Evolutionary conservation across 2,797 vertebrate species (phyloP), one percentile per base, ranked within the genome.

Genomic region (Spinus pinus): DNA sequence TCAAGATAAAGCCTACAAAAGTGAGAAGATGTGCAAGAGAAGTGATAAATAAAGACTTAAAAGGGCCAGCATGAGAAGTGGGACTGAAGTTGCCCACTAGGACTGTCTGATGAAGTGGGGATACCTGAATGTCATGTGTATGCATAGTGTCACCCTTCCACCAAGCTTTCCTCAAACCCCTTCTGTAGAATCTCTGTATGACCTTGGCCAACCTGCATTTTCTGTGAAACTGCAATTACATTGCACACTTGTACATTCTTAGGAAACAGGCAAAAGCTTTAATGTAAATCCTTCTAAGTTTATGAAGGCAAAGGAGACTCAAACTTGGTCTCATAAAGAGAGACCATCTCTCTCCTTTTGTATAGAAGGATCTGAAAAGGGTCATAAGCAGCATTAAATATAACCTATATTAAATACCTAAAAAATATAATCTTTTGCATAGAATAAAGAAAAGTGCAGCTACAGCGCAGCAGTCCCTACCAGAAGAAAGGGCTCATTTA

Each of bases 401-500:
- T 35, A 91, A 81, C 2, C 58, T 91, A 24, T 49, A 91, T 70
- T 90, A 94, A 93, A 97, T 60, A 94, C 21, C 53, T 86, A 87
- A 82, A 96, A 94, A 84, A 93, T 85, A 92, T 3, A 69, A 31
- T 61, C 13, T 88, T 93, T 95, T 97, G 97, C 96, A 97, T 95
- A 97, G 95, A 93, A 62, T 72, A 95, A 91, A 93, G 47, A 47
- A 96, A 91, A 95, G 84, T 95, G 95, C 95, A 95, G 82, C 87
- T 95, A 93, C 65, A 93, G 67, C 31, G 2, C 51, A 88, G 79
- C 47, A 88, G 67, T 83, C 78, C 49, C 80, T 60, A 94, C 79
- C 60, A 94, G 77, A 66, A 85, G 67, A 91, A 84, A 69, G 24
- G 9, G 44, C 30, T 83, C 37, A 73, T 70, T 93, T 61, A 84